Evolutionary conservation across 1,140 invertebrate species (phyloP).

Genomic region (Brachystomella parvula): DNA sequence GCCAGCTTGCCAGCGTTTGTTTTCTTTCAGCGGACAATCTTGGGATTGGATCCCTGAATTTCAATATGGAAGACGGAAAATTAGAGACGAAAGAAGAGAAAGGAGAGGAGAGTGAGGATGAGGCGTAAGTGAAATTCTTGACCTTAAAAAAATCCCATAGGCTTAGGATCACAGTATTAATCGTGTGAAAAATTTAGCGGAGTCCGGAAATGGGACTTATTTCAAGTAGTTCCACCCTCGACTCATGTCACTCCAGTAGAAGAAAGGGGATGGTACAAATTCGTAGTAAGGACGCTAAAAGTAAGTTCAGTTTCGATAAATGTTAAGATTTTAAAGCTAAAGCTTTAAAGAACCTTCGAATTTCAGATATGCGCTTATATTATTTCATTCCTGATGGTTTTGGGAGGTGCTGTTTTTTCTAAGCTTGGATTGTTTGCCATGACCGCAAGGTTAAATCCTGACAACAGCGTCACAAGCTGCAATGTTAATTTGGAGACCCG

Average conservation of each 20-base stretch:
- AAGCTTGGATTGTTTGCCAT: conserved; percentile 44
- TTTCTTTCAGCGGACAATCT: no score
- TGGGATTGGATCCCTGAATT: no score
- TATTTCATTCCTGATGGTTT: conserved; percentile 43
- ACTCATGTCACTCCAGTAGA: not conserved
- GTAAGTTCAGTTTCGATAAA: conserved; percentile 17
- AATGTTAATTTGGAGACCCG: not conserved
- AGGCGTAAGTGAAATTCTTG: no score
- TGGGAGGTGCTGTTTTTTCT: conserved; percentile 41
- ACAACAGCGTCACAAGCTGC: conserved; percentile 30
- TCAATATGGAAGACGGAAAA: no score
- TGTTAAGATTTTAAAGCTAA: not conserved
- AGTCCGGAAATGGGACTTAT: conserved; percentile 1
- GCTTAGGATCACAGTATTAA: not conserved
- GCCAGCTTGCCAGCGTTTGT: no score
- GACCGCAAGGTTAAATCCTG: conserved; percentile 42
- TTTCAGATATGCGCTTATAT: conserved; percentile 39
- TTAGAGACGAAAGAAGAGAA: no score
- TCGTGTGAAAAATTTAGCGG: not conserved
- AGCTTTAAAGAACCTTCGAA: not conserved
- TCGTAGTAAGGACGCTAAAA: conserved; percentile 42
- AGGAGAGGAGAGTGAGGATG: no score
- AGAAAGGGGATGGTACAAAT: conserved; percentile 27
- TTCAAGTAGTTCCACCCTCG: not conserved
- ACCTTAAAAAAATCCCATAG: not conserved